A percentile compares a stretch with the other conserved stretches of the same genome.
Conservation (phyloP, 2,113 vertebrate species). For the Clarias magur region DNA sequence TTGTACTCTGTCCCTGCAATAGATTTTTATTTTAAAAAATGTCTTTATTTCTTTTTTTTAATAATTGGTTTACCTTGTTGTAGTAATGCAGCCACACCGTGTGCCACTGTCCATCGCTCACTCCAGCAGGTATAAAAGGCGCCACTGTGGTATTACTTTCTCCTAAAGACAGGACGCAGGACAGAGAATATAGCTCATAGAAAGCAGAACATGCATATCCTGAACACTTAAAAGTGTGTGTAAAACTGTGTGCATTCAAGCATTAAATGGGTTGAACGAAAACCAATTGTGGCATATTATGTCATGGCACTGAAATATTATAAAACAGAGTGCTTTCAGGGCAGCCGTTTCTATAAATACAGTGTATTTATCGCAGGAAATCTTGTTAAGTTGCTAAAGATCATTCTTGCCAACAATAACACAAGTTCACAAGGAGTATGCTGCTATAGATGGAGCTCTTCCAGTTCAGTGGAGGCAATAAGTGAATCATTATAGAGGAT, state of each 20-base stretch:
- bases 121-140: constrained; percentile 75
- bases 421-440: constrained; percentile 10
- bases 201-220: neutral
- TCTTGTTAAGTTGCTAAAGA: neutral
- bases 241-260: neutral
- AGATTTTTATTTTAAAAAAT: too few species aligned
- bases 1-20: too few species aligned
- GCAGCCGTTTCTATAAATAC: neutral
- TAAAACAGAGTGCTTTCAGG: neutral
- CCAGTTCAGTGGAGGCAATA: constrained; percentile 45
- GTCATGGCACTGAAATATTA: neutral
- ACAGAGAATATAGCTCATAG: neutral
- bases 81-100: constrained; percentile 83
- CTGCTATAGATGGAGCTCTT: constrained; percentile 40
- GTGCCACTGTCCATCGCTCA: constrained; percentile 87
- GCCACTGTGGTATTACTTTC: constrained; percentile 80
- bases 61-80: constrained; percentile 80
- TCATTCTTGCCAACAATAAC: neutral
- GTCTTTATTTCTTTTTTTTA: too few species aligned
- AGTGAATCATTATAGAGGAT: constrained; percentile 46
- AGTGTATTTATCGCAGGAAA: neutral
- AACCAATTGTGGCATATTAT: neutral
- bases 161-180: constrained; percentile 63
- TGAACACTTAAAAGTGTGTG: neutral
- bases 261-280: neutral